Conservation (phyloP, 2,113 vertebrate genomes). For the Leiothrix lutea region DNA sequence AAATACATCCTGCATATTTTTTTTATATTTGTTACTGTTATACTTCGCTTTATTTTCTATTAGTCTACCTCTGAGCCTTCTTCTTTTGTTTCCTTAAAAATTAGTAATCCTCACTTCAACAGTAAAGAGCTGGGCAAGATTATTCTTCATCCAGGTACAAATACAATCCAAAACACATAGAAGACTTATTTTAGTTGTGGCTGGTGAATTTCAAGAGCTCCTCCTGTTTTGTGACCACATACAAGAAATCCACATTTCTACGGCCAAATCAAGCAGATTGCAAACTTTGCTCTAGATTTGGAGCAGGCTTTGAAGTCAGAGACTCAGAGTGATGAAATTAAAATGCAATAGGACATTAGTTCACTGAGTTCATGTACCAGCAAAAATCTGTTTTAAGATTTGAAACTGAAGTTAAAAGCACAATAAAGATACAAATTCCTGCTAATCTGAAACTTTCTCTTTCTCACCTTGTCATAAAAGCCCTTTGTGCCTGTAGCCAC, state of each 20-base stretch:
- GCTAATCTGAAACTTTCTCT: conserved; percentile 64
- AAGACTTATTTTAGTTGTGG: background rate
- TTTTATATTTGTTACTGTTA: background rate
- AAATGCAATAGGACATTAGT: conserved; percentile 46
- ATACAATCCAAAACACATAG: background rate
- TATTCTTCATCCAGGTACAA: background rate
- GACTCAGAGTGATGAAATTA: conserved; percentile 11
- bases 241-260: background rate
- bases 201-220: background rate
- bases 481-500: conserved; percentile 53
- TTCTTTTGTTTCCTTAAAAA: background rate
- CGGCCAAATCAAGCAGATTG: background rate
- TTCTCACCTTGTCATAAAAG: conserved; percentile 69
- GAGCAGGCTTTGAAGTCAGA: conserved; percentile 10
- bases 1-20: background rate
- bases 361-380: conserved; percentile 38
- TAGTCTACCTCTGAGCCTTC: background rate
- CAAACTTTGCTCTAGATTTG: background rate
- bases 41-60: background rate
- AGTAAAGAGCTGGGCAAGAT: background rate
- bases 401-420: conserved; percentile 58
- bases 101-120: background rate
- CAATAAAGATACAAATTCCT: conserved; percentile 62
- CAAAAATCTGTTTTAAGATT: conserved; percentile 49
- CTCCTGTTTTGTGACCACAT: background rate